Evolutionary conservation across 2,888 invertebrate species (phyloP), one percentile per base, ranked within the genome.

Genomic region (Operophtera brumata): DNA sequence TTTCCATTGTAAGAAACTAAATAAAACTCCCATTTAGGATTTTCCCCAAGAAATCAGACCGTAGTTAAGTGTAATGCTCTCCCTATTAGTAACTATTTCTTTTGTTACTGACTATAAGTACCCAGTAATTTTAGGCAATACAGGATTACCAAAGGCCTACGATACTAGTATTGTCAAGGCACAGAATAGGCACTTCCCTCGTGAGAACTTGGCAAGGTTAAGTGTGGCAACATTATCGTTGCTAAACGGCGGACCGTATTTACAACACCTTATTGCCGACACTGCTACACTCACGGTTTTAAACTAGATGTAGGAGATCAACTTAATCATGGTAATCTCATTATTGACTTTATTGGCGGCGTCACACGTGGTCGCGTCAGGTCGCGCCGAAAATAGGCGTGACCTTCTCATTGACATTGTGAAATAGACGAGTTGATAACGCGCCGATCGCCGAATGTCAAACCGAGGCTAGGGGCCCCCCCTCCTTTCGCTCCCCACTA

Each of bases 361-460:
- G 68, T 73, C 73, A 78, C 79, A 78, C 80, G 78, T 84, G 82
- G 78, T 75, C 74, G 73, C 71, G 74, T 75, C 75, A 60, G 62
- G 58, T 71, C 75, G 69, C 74, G 73, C 80, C 85, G 75, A 86
- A 87, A 86, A 88, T 86, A 86, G 79, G 78, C 74, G 81, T 84
- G 89, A 87, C 90, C 90, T 90, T 90, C 89, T 90, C 89, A 89
- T 90, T 90, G 90, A 90, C 90, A 90, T 90, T 90, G 90, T 90
- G 89, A 86, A 90, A 90, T 89, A 88, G 85, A 84, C 82, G 78
- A 82, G 80, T 80, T 89, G 89, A 89, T 89, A 88, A 88, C 85
- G 76, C 79, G 73, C 75, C 80, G 86, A 88, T 81, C 85, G 79
- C 78, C 85, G 87, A 89, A 89, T 88, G 89, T 88, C 89, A 88